A percentile compares a stretch with the other conserved stretches of the same genome.
These are phyloP conservation scores for Scaptomyza flava DNA, from an alignment of 2,888 invertebrate species.

Conservation along the genomic window DNA sequence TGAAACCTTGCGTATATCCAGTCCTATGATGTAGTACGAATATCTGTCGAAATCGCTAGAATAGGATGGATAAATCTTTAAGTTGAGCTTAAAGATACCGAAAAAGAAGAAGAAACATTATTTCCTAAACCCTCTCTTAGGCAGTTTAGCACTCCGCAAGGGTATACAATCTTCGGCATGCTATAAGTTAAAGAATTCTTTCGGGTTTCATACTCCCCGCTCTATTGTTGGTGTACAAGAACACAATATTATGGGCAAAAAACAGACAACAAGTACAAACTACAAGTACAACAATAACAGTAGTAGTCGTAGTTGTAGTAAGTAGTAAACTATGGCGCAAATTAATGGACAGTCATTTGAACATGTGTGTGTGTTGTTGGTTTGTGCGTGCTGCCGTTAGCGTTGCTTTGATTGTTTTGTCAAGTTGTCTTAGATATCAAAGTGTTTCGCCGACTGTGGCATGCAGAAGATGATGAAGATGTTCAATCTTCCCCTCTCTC, in stretches of 20 bases:
- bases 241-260: slow-evolving; percentile 69
- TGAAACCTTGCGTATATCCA: not conserved
- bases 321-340: slow-evolving; percentile 62
- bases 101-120: too few species aligned
- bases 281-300: slow-evolving; percentile 41
- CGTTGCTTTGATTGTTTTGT: slow-evolving; percentile 79
- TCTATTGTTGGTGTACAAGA: slow-evolving; percentile 56
- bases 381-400: slow-evolving; percentile 46
- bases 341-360: slow-evolving; percentile 74
- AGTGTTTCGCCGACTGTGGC: slow-evolving; percentile 53
- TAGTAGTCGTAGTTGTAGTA: slow-evolving; percentile 37
- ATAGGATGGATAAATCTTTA: not conserved
- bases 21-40: not conserved
- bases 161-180: slow-evolving; percentile 6
- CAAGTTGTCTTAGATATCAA: slow-evolving; percentile 80
- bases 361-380: slow-evolving; percentile 47
- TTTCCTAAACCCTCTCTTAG: not conserved
- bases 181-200: too few species aligned
- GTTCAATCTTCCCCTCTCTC: slow-evolving; percentile 30
- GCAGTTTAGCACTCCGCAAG: not conserved
- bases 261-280: slow-evolving; percentile 43
- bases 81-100: not conserved
- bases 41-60: not conserved
- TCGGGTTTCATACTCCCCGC: slow-evolving; percentile 29
- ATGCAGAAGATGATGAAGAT: slow-evolving; percentile 21